Conservation (phyloP, 2,797 vertebrate species). For the Danio tinwini region DNA sequence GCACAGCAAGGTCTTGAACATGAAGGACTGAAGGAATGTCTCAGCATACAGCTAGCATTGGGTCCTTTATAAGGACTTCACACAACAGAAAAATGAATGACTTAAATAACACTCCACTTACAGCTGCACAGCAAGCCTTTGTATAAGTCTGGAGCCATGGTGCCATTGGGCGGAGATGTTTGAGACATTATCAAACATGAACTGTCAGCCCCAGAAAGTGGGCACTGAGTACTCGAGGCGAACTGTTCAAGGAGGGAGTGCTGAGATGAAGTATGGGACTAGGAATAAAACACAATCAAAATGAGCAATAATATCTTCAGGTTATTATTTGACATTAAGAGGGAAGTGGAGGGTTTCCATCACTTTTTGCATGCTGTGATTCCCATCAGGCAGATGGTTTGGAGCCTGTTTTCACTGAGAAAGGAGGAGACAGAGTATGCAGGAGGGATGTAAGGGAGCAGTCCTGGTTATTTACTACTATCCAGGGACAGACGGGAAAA, state of each 20-base stretch:
- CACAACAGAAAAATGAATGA: conserved; percentile 4
- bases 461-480: conserved; percentile 49
- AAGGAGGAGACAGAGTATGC: conserved; percentile 12
- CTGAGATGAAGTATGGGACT: conserved; percentile 45
- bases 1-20: conserved; percentile 33
- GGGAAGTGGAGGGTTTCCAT: conserved; percentile 50
- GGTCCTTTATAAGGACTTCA: conserved; percentile 12
- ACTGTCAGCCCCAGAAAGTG: conserved; percentile 44
- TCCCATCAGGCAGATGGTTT: conserved; percentile 52
- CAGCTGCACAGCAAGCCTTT: conserved; percentile 35
- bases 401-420: conserved; percentile 22
- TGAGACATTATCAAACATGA: conserved; percentile 55
- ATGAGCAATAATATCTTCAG: conserved; percentile 60
- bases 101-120: conserved; percentile 11
- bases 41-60: conserved; percentile 15
- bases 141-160: conserved; percentile 17
- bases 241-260: conserved; percentile 43
- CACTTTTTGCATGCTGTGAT: conserved; percentile 37
- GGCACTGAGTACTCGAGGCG: conserved; percentile 44
- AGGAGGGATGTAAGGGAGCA: conserved; percentile 20
- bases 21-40: conserved; percentile 33
- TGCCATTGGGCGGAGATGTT: conserved; percentile 34
- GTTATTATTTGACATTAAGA: conserved; percentile 58
- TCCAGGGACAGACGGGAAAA: conserved; percentile 30
- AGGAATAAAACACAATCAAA: conserved; percentile 51